Evolutionary conservation across 2,797 vertebrate species (phyloP).

Genomic region (Decapterus maruadsi): DNA sequence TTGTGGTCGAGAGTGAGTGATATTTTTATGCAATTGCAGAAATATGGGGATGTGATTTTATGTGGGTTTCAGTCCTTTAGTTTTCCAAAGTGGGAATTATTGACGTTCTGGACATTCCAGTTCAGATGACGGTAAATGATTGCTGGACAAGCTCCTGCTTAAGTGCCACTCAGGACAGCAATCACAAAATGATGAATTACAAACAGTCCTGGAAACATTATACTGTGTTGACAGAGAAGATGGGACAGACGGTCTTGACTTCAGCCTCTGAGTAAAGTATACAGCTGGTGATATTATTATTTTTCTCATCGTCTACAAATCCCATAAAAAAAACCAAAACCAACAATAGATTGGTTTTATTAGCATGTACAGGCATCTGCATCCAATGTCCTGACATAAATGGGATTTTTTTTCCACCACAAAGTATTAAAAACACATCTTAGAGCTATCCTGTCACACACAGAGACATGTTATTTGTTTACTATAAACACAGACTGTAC

Average conservation of each 20-base stretch:
- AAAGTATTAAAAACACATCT: background rate
- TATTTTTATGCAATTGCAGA: slow-evolving; percentile 66
- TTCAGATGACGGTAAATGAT: slow-evolving; percentile 51
- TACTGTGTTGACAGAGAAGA: slow-evolving; percentile 39
- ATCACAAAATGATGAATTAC: slow-evolving; percentile 52
- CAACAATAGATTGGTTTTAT: slow-evolving; percentile 1
- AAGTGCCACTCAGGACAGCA: slow-evolving; percentile 50
- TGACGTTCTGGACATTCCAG: slow-evolving; percentile 61
- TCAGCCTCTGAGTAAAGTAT: slow-evolving; percentile 11
- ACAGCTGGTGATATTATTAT: background rate
- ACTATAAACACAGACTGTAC: background rate
- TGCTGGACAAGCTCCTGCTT: slow-evolving; percentile 45
- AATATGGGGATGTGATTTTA: slow-evolving; percentile 53
- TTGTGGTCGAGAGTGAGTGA: slow-evolving; percentile 62
- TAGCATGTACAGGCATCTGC: background rate
- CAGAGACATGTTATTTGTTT: background rate
- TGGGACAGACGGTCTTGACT: slow-evolving; percentile 4
- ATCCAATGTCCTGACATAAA: background rate
- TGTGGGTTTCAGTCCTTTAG: slow-evolving; percentile 41
- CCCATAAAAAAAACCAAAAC: slow-evolving; percentile 7
- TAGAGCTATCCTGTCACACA: background rate
- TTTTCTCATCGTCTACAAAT: slow-evolving; percentile 4
- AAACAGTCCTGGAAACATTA: slow-evolving; percentile 50
- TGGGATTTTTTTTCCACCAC: background rate
- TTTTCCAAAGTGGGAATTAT: slow-evolving; percentile 63